Base-by-base conservation (phyloP, 2,113 vertebrate species). In the Toxotes chatareus region DNA sequence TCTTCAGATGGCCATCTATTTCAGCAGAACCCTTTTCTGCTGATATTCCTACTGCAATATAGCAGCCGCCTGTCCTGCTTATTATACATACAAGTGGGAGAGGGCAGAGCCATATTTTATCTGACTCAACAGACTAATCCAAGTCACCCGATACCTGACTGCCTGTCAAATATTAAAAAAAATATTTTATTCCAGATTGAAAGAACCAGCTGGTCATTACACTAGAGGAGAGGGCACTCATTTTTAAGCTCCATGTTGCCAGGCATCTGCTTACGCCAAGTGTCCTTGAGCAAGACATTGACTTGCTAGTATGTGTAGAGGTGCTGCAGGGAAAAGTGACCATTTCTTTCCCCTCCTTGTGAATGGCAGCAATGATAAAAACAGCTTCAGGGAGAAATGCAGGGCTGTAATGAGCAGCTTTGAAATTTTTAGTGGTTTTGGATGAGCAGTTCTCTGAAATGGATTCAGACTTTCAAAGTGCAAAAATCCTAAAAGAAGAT, bases 1-100 rank as follows among this genome's bases (percentile, higher is more conserved):
- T 76, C 83, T 77, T 89, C 86, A 89, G 84, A 90, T 85, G 90
- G 85, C 53, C 68, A 46, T 69, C 44, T 65, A 53, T 84, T 81
- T 82, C 57, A 60, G 47, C 60, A 44, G 36, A 62, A 57, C 23
- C 13, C 6, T 73, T 55, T 72, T 57, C 66, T 85, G 77, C 21
- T 49, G 27, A 11, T 76, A 68, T 51, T 84, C 77, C 5, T 6
- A 13, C 42, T 67, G 36, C 10, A 36, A 49, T 67, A 66, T 23
- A 76, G 44, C 27, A 57, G 55, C 51, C 3, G 6, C 56, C n/a
- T 81, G 70, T 34, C 67, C 80, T 66, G 69, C 42, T 87, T 88
- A 66, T 57, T 21, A 49, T 60, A 65, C 36, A 42, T 57, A 38
- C 42, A 73, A 76, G 36, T 66, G 44, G 5, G 23, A 32, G 34